Conservation (phyloP, 2,888 invertebrate genomes). For the Agrotis exclamationis region DNA sequence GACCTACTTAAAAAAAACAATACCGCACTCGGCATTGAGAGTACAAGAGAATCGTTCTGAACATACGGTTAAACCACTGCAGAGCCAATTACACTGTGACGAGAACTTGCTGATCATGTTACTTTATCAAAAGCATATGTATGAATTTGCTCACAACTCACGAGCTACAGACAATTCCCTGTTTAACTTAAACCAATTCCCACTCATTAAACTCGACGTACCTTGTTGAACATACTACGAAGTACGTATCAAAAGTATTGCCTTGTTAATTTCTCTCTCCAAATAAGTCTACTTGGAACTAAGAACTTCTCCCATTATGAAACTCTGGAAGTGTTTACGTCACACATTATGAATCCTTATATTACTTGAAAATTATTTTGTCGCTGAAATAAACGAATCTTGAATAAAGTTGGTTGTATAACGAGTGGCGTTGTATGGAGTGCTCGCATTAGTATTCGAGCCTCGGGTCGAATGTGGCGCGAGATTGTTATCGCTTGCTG, state of each 20-base stretch:
- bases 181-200: conserved; percentile 68
- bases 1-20: conserved; percentile 56
- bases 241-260: conserved; percentile 67
- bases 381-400: conserved; percentile 71
- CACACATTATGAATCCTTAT: conserved; percentile 68
- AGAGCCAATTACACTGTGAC: conserved; percentile 51
- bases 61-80: conserved; percentile 52
- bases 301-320: conserved; percentile 66
- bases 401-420: conserved; percentile 68
- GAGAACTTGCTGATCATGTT: conserved; percentile 48
- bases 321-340: conserved; percentile 68
- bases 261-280: conserved; percentile 65
- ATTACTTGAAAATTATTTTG: conserved; percentile 71
- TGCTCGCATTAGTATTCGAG: conserved; percentile 75
- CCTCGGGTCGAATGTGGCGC: conserved; percentile 70
- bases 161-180: conserved; percentile 59
- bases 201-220: conserved; percentile 61
- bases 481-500: conserved; percentile 76
- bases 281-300: conserved; percentile 60
- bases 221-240: conserved; percentile 61
- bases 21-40: conserved; percentile 19
- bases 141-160: conserved; percentile 51
- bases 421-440: conserved; percentile 71
- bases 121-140: conserved; percentile 61
- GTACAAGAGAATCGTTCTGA: conserved; percentile 32